A percentile compares a stretch with the other conserved stretches of the same genome.
These are phyloP conservation scores for Oryzias woworae DNA, from an alignment of 2,113 vertebrate species.

Conservation along the genomic window DNA sequence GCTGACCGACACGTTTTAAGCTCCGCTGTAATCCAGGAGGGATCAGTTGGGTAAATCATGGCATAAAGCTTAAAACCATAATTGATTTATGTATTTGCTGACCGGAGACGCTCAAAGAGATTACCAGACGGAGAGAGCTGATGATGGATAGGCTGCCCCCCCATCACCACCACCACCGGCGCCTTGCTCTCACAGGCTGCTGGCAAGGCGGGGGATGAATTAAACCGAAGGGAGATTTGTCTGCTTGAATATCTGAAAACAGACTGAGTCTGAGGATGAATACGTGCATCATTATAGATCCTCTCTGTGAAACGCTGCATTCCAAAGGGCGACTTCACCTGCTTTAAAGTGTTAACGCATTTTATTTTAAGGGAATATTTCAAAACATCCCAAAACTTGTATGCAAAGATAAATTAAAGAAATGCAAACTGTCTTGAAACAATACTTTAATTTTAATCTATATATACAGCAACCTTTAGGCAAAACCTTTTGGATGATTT, in stretches of 20 bases:
- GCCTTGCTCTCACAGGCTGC: conserved; percentile 16
- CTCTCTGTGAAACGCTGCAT: not conserved
- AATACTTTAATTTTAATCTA: no score
- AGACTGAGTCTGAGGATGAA: conserved; percentile 18
- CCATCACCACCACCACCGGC: conserved; percentile 1
- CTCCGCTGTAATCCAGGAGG: conserved; percentile 76
- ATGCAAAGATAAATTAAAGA: no score
- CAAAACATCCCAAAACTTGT: no score
- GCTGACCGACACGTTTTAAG: conserved; percentile 66
- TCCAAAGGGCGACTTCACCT: not conserved
- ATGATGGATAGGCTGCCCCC: conserved; percentile 68
- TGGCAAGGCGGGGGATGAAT: conserved; percentile 40
- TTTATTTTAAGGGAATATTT: not conserved
- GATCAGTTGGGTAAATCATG: conserved; percentile 80
- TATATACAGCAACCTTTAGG: no score
- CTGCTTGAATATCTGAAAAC: conserved; percentile 46
- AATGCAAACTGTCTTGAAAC: no score
- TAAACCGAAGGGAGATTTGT: conserved; percentile 52
- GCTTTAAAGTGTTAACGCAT: not conserved
- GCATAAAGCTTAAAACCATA: conserved; percentile 82
- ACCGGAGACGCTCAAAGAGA: conserved; percentile 75
- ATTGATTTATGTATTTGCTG: conserved; percentile 85
- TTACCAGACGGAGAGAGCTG: conserved; percentile 67
- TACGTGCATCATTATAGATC: not conserved
- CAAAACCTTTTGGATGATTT: no score